Conservation (phyloP, 2,888 invertebrate species). For the Torymus aiolomorphi region DNA sequence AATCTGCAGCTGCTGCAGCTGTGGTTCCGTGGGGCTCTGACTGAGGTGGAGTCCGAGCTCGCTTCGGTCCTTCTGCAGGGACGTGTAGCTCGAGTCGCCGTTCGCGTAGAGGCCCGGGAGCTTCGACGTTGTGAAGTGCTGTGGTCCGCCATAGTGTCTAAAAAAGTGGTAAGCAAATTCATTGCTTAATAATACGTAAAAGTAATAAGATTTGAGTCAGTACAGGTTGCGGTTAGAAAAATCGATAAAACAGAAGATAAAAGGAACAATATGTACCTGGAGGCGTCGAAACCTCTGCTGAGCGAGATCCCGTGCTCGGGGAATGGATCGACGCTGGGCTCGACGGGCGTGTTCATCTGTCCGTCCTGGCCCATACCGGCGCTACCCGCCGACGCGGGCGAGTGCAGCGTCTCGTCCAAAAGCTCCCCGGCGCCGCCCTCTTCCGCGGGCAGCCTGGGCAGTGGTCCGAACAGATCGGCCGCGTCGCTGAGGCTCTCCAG, state of each 20-base stretch:
- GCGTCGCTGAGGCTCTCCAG: slow-evolving; percentile 88
- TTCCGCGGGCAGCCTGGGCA: slow-evolving; percentile 82
- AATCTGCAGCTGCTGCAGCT: slow-evolving; percentile 82
- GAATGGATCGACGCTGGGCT: slow-evolving; percentile 83
- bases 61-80: slow-evolving; percentile 80
- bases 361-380: slow-evolving; percentile 69
- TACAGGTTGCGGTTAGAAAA: too few species aligned
- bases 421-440: slow-evolving; percentile 80
- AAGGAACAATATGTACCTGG: slow-evolving; percentile 62
- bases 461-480: slow-evolving; percentile 82
- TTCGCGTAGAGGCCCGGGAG: slow-evolving; percentile 67
- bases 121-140: slow-evolving; percentile 69
- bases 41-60: slow-evolving; percentile 80
- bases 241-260: not conserved
- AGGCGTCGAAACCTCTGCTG: slow-evolving; percentile 66
- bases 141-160: slow-evolving; percentile 71
- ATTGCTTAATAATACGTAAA: not conserved
- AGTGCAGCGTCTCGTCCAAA: slow-evolving; percentile 81
- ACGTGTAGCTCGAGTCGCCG: slow-evolving; percentile 78
- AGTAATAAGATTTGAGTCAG: not conserved
- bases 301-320: slow-evolving; percentile 82
- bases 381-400: slow-evolving; percentile 79
- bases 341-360: slow-evolving; percentile 81
- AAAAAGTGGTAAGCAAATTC: not conserved
- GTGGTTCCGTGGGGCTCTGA: slow-evolving; percentile 79